Percentiles rank a stretch among this genome's conserved stretches.
These are phyloP conservation scores for Tipula lateralis DNA, from an alignment of 2,888 invertebrate species.

Conservation along the genomic window DNA sequence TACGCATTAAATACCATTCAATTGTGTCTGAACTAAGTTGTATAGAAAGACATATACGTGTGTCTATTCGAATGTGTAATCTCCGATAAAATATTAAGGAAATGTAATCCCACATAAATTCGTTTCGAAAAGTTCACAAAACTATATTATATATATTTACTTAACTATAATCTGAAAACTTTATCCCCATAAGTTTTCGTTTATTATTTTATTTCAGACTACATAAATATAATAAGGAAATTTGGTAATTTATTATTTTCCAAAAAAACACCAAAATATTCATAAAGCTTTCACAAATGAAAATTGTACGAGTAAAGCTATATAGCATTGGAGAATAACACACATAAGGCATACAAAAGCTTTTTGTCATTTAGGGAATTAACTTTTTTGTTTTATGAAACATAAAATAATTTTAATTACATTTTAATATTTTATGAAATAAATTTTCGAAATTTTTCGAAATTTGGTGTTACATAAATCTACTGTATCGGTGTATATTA, in stretches of 20 bases:
- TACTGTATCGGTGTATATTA: background rate
- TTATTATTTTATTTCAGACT: background rate
- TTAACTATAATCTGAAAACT: background rate
- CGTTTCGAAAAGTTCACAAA: background rate
- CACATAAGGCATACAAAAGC: background rate
- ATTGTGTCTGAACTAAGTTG: no score
- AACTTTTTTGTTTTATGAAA: background rate
- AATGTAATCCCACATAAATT: background rate
- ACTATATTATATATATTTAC: background rate
- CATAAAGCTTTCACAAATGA: background rate
- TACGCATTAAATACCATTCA: no score
- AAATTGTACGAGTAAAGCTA: background rate
- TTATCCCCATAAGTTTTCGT: background rate
- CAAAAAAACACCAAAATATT: background rate
- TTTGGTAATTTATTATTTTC: background rate
- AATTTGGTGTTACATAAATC: background rate
- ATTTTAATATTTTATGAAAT: slow-evolving; percentile 4
- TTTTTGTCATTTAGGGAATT: background rate
- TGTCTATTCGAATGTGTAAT: background rate
- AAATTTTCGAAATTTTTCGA: background rate
- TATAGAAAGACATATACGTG: no score
- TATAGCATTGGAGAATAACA: background rate
- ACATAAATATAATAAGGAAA: background rate
- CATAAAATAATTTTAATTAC: background rate
- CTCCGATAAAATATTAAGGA: background rate